Conservation (phyloP, 2,797 vertebrate species). For the Manis javanica region DNA sequence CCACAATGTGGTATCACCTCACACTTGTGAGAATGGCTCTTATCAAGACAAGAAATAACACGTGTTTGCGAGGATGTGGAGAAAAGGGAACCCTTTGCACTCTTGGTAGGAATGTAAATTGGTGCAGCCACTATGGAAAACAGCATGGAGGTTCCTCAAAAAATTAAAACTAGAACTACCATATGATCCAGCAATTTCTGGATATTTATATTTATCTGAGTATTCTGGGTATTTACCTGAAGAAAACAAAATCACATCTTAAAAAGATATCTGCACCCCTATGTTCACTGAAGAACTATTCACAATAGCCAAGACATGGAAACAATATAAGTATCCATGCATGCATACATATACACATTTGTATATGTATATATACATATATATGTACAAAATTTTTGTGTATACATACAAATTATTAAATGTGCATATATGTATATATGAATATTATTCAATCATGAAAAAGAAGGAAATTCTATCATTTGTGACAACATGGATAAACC, state of each 20-base stretch:
- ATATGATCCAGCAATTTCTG: background rate
- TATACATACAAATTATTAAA: too few relatives aligned
- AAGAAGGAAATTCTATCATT: too few relatives aligned
- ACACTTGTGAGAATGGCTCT: background rate
- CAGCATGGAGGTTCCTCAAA: too few relatives aligned
- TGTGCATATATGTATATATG: too few relatives aligned
- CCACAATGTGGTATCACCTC: background rate
- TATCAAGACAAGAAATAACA: background rate
- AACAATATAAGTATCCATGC: background rate
- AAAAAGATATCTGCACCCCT: background rate
- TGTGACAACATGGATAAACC: too few relatives aligned
- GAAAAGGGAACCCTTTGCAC: background rate
- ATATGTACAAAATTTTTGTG: too few relatives aligned
- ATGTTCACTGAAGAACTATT: background rate
- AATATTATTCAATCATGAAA: too few relatives aligned
- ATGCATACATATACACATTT: too few relatives aligned
- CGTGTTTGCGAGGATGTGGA: background rate
- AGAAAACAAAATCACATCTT: background rate
- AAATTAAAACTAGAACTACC: background rate
- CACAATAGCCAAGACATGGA: background rate
- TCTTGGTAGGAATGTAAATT: background rate
- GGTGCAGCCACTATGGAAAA: too few relatives aligned
- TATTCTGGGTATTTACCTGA: background rate
- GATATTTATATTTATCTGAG: too few relatives aligned
- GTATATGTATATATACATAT: too few relatives aligned